Percentiles rank a stretch among this genome's conserved stretches.
These are phyloP conservation scores for Acridotheres tristis DNA, from an alignment of 2,797 vertebrate species.

Conservation along the genomic window DNA sequence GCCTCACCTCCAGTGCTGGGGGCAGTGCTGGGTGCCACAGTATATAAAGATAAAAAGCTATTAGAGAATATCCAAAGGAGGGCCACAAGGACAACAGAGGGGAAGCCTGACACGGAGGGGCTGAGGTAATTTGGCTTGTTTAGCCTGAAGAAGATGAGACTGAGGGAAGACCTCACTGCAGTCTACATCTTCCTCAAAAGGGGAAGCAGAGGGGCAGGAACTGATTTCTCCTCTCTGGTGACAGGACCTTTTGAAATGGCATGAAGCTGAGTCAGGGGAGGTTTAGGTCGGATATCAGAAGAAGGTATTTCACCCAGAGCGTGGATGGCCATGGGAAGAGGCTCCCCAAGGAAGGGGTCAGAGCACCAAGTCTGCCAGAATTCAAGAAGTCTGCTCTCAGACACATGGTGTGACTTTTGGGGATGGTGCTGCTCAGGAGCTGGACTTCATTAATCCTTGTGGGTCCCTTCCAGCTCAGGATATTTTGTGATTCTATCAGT, in stretches of 20 bases:
- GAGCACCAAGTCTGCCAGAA: background rate
- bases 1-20: background rate
- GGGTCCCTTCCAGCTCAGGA: background rate
- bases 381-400: background rate
- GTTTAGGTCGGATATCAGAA: background rate
- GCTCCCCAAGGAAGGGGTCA: background rate
- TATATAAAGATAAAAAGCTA: background rate
- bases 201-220: background rate
- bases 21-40: fast-evolving
- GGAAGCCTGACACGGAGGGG: background rate
- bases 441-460: background rate
- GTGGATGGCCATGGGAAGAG: fast-evolving
- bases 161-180: background rate
- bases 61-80: background rate
- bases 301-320: background rate
- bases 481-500: background rate
- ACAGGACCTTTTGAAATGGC: background rate
- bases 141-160: background rate
- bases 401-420: background rate
- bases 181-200: background rate
- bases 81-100: fast-evolving
- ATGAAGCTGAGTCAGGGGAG: background rate
- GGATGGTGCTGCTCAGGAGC: background rate
- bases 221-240: background rate
- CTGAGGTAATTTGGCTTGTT: background rate